A percentile compares a stretch with the other conserved stretches of the same genome.
Evolutionary conservation across 2,888 invertebrate genomes (phyloP).

Genomic region (Apotomis turbidana): DNA sequence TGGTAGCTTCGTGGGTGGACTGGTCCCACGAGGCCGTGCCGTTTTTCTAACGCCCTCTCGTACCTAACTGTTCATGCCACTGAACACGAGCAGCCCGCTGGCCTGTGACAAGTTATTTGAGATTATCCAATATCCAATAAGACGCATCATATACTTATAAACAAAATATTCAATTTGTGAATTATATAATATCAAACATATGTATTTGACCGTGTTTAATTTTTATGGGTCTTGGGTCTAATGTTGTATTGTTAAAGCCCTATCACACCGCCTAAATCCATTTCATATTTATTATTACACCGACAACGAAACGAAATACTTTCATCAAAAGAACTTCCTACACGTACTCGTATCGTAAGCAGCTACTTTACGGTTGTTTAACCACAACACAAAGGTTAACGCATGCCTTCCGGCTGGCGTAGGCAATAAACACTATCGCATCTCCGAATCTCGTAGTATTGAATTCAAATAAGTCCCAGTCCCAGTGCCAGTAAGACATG

Average conservation of each 20-base stretch:
- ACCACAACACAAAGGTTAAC: slow-evolving; percentile 48
- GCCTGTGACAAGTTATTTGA: slow-evolving; percentile 24
- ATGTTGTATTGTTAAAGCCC: too few species aligned
- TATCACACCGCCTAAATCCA: too few species aligned
- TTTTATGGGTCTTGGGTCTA: too few species aligned
- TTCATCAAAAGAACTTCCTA: slow-evolving; percentile 11
- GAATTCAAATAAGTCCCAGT: slow-evolving; percentile 70
- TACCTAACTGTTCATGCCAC: slow-evolving; percentile 71
- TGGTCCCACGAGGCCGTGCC: slow-evolving; percentile 61
- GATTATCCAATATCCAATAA: not conserved
- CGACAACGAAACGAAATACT: slow-evolving; percentile 17
- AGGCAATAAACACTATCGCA: slow-evolving; percentile 54
- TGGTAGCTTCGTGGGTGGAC: slow-evolving; percentile 74
- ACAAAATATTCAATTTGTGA: too few species aligned
- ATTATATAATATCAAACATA: too few species aligned
- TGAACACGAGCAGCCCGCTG: slow-evolving; percentile 21
- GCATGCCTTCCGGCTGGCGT: slow-evolving; percentile 43
- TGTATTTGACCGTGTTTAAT: too few species aligned
- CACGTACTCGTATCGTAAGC: not conserved
- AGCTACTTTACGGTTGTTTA: slow-evolving; percentile 41
- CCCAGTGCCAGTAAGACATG: slow-evolving; percentile 54
- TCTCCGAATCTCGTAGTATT: slow-evolving; percentile 62
- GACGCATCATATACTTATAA: not conserved
- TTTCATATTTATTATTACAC: not conserved
- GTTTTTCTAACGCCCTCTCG: slow-evolving; percentile 76